Conservation (phyloP, 2,797 vertebrate species). For the Alosa sapidissima region DNA sequence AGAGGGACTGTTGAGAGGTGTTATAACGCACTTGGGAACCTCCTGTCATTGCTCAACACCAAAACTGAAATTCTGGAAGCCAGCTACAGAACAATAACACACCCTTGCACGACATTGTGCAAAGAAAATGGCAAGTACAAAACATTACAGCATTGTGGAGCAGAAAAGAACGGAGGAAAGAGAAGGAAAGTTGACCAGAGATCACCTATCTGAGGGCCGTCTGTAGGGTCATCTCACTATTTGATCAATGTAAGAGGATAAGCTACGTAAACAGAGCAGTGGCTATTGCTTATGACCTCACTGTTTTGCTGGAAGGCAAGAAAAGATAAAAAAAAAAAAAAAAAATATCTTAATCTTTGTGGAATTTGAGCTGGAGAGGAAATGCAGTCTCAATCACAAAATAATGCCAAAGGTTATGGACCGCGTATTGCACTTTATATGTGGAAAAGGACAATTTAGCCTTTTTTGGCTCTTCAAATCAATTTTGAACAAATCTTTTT, state of each 20-base stretch:
- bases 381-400: not conserved
- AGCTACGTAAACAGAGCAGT: not conserved
- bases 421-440: not conserved
- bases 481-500: too few relatives aligned
- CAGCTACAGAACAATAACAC: not conserved
- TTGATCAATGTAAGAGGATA: not conserved
- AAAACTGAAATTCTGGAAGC: not conserved
- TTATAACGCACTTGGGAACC: not conserved
- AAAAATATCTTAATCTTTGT: not conserved
- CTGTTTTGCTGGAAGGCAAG: not conserved
- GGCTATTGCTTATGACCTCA: not conserved
- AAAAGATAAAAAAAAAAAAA: not conserved
- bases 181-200: not conserved
- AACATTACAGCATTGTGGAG: not conserved
- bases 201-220: not conserved
- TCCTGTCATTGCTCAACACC: not conserved
- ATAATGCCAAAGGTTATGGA: not conserved
- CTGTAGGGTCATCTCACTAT: not conserved
- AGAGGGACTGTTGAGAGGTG: not conserved
- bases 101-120: not conserved
- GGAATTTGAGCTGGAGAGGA: not conserved
- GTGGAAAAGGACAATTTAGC: not conserved
- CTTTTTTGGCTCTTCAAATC: not conserved
- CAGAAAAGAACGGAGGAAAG: not conserved
- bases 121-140: not conserved